phyloP scores from a whole-genome alignment of 2,888 invertebrate genomes.

The Cactoblastis cactorum region DNA sequence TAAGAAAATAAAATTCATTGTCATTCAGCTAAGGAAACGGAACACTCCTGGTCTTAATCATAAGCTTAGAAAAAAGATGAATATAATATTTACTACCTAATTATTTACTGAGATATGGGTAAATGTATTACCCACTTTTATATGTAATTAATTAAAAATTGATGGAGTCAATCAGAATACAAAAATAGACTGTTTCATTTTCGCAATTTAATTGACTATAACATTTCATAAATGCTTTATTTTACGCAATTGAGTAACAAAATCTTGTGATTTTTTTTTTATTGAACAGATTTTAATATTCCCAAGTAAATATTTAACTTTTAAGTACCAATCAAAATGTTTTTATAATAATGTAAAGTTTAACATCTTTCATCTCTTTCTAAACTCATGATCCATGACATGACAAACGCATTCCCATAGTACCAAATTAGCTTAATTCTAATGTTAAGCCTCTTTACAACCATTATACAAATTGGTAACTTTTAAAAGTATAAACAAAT shows the following conservation, averaged over 20 bases:
- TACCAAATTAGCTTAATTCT: constrained; percentile 35
- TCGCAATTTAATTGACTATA: too few species aligned
- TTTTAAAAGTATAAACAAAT: constrained; percentile 48
- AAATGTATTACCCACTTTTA: too few species aligned
- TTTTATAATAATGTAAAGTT: too few species aligned
- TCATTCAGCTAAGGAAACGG: constrained; percentile 6
- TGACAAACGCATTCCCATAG: constrained; percentile 13
- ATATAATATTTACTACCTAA: too few species aligned
- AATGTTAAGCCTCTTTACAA: constrained; percentile 57
- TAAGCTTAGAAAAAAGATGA: constrained; percentile 20
- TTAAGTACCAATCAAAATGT: too few species aligned
- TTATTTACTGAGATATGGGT: too few species aligned
- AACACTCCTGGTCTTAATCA: constrained; percentile 4
- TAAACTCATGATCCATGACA: constrained; percentile 17
- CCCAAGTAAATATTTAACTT: too few species aligned
- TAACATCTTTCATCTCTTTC: constrained; percentile 15
- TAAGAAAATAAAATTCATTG: background rate
- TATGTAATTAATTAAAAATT: background rate
- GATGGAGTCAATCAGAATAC: too few species aligned
- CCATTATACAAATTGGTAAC: constrained; percentile 56
- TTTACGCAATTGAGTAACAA: too few species aligned
- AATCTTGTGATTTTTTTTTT: background rate
- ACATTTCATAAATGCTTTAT: too few species aligned
- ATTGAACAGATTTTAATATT: too few species aligned
- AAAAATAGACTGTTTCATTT: too few species aligned